Evolutionary conservation across 1,140 invertebrate species (phyloP).

Genomic region (Micrasema longulum): DNA sequence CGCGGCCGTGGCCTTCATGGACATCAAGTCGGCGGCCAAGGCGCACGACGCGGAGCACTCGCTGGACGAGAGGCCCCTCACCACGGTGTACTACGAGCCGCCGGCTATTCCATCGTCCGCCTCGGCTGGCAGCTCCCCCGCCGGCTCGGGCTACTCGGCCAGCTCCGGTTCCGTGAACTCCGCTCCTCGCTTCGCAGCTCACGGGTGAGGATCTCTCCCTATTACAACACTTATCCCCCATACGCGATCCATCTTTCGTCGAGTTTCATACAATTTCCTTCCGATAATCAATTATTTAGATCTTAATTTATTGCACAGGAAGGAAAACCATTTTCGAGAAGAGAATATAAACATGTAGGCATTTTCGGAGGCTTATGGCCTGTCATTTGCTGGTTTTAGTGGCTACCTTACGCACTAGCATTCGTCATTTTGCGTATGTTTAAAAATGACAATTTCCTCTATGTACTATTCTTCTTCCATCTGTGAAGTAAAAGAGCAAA

Average conservation of each 20-base stretch:
- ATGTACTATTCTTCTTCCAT: background rate
- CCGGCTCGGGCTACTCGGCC: slow-evolving; percentile 70
- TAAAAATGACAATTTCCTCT: background rate
- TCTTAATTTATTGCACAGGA: background rate
- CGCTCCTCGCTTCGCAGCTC: slow-evolving; percentile 61
- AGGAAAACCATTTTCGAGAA: too few species aligned
- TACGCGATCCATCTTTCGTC: background rate
- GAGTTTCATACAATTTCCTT: slow-evolving; percentile 7
- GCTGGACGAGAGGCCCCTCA: slow-evolving; percentile 86
- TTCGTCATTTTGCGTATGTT: background rate
- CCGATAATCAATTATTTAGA: background rate
- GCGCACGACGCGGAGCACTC: slow-evolving; percentile 91
- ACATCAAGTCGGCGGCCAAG: slow-evolving; percentile 95
- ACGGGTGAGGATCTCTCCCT: slow-evolving; percentile 32
- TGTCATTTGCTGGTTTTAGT: too few species aligned
- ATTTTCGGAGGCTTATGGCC: too few species aligned
- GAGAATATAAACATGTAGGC: too few species aligned
- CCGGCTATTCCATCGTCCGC: slow-evolving; percentile 74
- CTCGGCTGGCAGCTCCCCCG: slow-evolving; percentile 68
- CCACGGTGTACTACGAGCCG: slow-evolving; percentile 94
- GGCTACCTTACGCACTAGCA: too few species aligned
- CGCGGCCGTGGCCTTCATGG: slow-evolving; percentile 95
- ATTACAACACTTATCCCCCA: background rate
- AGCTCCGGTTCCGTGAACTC: slow-evolving; percentile 73
- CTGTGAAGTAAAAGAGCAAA: too few species aligned